phyloP scores from a whole-genome alignment of 2,888 invertebrate species.

The Caenorhabditis parvicauda region DNA sequence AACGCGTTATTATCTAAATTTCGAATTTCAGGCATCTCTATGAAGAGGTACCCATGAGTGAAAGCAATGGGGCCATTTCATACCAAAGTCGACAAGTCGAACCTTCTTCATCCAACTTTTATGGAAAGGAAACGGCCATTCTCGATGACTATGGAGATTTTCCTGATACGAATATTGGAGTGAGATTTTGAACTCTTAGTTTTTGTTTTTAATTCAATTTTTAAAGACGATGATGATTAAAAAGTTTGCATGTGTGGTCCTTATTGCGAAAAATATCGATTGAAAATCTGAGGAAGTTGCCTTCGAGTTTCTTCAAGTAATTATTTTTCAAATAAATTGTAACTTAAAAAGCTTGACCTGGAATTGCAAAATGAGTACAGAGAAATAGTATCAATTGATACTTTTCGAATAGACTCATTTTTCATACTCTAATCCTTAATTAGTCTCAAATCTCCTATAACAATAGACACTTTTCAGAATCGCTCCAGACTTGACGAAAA shows the following conservation, averaged over 20 bases:
- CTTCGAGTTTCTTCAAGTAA: no score
- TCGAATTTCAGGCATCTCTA: conserved; percentile 18
- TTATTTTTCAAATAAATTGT: no score
- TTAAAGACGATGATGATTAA: not conserved
- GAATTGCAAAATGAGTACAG: not conserved
- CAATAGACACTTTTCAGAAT: not conserved
- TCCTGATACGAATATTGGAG: conserved; percentile 10
- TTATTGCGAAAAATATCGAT: no score
- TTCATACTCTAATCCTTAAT: no score
- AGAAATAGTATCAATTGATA: not conserved
- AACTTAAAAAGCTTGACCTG: no score
- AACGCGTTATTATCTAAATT: not conserved
- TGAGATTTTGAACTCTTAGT: not conserved
- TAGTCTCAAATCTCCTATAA: not conserved
- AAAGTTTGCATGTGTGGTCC: no score
- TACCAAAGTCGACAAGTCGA: not conserved
- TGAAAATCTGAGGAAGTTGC: no score
- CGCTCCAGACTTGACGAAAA: not conserved
- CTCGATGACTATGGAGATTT: conserved; percentile 28
- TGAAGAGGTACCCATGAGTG: conserved; percentile 27
- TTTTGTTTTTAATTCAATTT: not conserved
- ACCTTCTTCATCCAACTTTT: not conserved
- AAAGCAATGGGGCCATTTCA: not conserved
- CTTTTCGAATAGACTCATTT: no score
- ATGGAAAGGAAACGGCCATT: conserved; percentile 21